Evolutionary conservation across 2,888 invertebrate species (phyloP).

Genomic region (Leptinotarsa juncta): DNA sequence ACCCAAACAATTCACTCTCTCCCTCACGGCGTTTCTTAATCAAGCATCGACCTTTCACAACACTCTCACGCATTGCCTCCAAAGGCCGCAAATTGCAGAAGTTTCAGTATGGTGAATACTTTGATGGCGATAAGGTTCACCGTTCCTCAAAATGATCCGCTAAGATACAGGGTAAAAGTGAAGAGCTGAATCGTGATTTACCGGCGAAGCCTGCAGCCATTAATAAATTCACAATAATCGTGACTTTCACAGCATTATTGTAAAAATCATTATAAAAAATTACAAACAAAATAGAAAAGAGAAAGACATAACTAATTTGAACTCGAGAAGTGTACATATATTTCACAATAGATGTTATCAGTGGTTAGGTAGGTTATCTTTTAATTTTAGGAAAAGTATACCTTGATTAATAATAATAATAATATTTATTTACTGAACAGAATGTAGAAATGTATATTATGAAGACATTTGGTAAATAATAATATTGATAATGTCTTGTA

Average conservation of each 20-base stretch:
- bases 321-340: no score
- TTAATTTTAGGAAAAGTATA: no score
- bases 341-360: no score
- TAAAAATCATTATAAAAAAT: background rate
- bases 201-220: background rate
- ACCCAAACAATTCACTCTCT: constrained; percentile 59
- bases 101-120: constrained; percentile 6
- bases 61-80: constrained; percentile 54
- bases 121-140: background rate
- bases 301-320: background rate
- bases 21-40: constrained; percentile 57
- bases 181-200: constrained; percentile 5
- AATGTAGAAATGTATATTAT: no score
- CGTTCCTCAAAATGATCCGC: background rate
- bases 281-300: background rate
- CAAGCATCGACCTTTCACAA: constrained; percentile 59
- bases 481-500: no score
- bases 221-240: background rate
- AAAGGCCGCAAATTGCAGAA: constrained; percentile 18
- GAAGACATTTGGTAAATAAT: no score
- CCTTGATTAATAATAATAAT: no score
- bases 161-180: background rate
- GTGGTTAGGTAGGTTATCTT: no score
- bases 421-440: no score
- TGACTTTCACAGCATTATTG: background rate